Evolutionary conservation across 2,888 invertebrate genomes (phyloP), one percentile per base, ranked within the genome.

Genomic region (Ophion ventricosus): DNA sequence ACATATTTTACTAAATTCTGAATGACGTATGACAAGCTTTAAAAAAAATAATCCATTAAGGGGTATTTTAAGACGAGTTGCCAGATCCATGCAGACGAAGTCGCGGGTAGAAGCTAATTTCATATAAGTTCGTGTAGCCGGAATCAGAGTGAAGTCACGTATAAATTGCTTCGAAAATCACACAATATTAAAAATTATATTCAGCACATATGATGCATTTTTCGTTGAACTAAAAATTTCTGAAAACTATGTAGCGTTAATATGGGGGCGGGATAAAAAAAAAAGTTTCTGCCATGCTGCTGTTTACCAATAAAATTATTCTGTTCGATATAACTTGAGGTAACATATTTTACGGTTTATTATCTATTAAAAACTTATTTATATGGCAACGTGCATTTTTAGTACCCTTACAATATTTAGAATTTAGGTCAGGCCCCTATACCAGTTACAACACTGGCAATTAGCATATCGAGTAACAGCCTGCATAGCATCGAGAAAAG

Each of bases 391-490:
- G 29, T 56, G 29, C 20, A 29, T 29, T 35, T 17, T 61, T 40
- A 43, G 59, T 25, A 35, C 14, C 56, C 8, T 57, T 14, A 20
- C 35, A 20, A 69, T 69, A 69, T 54, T 69, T 54, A 29, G n/a
- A 26, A 49, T 69, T 69, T 69, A 69, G 69, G 69, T 69, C 54
- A 69, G 54, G 23, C 69, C 69, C 54, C 54, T 69, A 26, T 49
- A 69, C 26, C 49, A 61, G 43, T 20, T 26, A 35, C n/a, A 64
- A 35, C n/a, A 8, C n/a, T 59, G 59, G n/a, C 5, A 57, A n/a
- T 26, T n/a, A 26, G 54, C 1, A 10, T 40, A 54, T 26, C 29
- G 49, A 74, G 49, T 63, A 49, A 63, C 20, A 26, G 49, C 20
- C 63, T 35, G 4, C 54, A 49, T 74, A 20, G 20, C 49, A 74